Base-by-base conservation (phyloP, 2,113 vertebrate genomes). In the Actenoides lindsayi region DNA sequence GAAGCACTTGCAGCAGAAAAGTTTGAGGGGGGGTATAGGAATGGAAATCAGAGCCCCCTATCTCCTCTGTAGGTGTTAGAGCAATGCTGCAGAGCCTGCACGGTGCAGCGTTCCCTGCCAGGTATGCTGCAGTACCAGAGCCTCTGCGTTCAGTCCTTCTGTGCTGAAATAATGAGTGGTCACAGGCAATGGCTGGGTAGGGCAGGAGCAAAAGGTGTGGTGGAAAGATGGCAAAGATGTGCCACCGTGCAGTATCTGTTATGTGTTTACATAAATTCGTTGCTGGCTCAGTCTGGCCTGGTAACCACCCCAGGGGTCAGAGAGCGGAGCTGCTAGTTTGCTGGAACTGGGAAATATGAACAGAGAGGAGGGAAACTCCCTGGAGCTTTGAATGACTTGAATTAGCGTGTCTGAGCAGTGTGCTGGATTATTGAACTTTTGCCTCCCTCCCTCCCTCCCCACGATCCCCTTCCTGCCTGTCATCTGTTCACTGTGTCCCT, bases 61-160 rank as follows among this genome's bases (percentile, higher is more conserved):
- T 95, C 50, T 97, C 81, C 87, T 91, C 59, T 83, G 57, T 23
- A 19, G 62, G 70, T 65, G 41, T 64, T 21, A 16, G 53, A 62
- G 74, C 67, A 27, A 35, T 37, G 71, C 93, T 83, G 93, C 93
- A 90, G 63, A 90, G 79, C 54, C 50, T 41, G 8, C 23, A 8
- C 2, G 31, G 44, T 37, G n/a, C 85, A 77, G 90, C 2, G 2
- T 81, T 91, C 62, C 57, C 65, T 70, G 75, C 60, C 83, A 95
- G 94, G 94, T 96, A 75, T 92, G 94, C 94, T 91, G 95, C 95
- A 86, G 93, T 93, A 85, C 87, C 4, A 1, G 91, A 65, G 63
- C 81, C 57, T 91, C 93, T 91, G 83, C 94, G 80, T 93, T 87
- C 62, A 70, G 62, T 65, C 63, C 59, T 37, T 19, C 57, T 76